Evolutionary conservation across 2,888 invertebrate genomes (phyloP).

Genomic region (Alsophila aescularia): DNA sequence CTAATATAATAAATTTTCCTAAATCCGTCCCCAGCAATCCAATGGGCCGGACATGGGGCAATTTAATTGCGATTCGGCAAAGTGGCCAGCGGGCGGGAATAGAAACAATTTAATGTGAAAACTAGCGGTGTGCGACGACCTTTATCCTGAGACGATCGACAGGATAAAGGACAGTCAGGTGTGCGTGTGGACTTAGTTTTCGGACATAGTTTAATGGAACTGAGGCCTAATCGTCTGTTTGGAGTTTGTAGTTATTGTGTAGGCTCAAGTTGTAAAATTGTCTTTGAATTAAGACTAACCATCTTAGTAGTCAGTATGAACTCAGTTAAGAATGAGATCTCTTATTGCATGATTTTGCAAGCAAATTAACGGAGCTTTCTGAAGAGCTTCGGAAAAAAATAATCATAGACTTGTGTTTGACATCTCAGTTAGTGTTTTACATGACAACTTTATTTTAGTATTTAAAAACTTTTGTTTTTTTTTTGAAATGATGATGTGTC

Average conservation of each 20-base stretch:
- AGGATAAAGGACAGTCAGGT: conserved; percentile 34
- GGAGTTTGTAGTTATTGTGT: conserved; percentile 14
- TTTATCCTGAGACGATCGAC: conserved; percentile 51
- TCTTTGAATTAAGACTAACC: neutral
- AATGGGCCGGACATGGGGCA: conserved; percentile 64
- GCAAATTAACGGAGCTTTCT: too few relatives aligned
- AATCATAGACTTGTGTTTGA: too few relatives aligned
- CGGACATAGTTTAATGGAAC: conserved; percentile 27
- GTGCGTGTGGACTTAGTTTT: conserved; percentile 43
- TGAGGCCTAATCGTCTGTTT: conserved; percentile 21
- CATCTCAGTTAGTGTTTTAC: too few relatives aligned
- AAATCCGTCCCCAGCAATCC: conserved; percentile 50
- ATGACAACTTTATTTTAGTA: too few relatives aligned
- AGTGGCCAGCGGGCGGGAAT: conserved; percentile 54
- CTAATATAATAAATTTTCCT: too few relatives aligned
- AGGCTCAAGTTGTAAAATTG: neutral
- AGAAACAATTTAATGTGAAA: conserved; percentile 66
- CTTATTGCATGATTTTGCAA: too few relatives aligned
- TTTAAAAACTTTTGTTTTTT: too few relatives aligned
- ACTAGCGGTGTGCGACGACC: conserved; percentile 54
- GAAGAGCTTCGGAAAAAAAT: too few relatives aligned
- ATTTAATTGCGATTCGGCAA: conserved; percentile 71
- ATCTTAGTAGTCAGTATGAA: neutral
- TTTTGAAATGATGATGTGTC: too few relatives aligned
- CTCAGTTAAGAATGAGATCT: too few relatives aligned